These are phyloP conservation scores for Trichonephila clavipes DNA, from an alignment of 1,140 invertebrate genomes.

Conservation along the genomic window DNA sequence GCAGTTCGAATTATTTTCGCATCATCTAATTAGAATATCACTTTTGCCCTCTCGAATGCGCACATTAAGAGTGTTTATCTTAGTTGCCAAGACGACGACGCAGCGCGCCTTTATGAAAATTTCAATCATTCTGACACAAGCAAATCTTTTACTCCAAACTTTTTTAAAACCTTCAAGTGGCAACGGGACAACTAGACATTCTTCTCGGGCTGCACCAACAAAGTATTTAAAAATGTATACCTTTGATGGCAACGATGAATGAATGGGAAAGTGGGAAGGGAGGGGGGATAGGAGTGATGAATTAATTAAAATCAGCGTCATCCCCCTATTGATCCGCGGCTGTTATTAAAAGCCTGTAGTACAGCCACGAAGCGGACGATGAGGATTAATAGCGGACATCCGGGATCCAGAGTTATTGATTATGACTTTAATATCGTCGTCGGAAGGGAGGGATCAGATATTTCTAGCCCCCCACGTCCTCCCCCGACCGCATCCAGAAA, in stretches of 20 bases:
- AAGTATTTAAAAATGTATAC: constrained; percentile 22
- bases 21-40: neutral
- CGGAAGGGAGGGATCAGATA: neutral
- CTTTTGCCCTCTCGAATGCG: neutral
- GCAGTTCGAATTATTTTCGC: neutral
- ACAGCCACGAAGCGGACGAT: constrained; percentile 27
- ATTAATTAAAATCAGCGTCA: constrained; percentile 73
- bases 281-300: neutral
- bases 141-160: neutral
- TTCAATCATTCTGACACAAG: neutral
- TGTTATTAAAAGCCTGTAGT: constrained; percentile 71
- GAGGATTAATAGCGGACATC: constrained; percentile 53
- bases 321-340: constrained; percentile 55
- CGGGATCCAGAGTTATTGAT: constrained; percentile 50
- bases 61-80: neutral
- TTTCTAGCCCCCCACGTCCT: neutral
- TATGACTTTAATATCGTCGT: constrained; percentile 70
- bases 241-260: neutral
- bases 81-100: neutral
- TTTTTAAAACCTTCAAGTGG: neutral
- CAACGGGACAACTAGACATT: neutral
- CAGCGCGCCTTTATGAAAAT: neutral
- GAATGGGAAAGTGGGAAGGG: neutral
- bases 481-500: neutral
- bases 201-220: neutral